These are phyloP conservation scores for Mesembrinibis cayennensis DNA, from an alignment of 2,113 vertebrate genomes.

Conservation along the genomic window DNA sequence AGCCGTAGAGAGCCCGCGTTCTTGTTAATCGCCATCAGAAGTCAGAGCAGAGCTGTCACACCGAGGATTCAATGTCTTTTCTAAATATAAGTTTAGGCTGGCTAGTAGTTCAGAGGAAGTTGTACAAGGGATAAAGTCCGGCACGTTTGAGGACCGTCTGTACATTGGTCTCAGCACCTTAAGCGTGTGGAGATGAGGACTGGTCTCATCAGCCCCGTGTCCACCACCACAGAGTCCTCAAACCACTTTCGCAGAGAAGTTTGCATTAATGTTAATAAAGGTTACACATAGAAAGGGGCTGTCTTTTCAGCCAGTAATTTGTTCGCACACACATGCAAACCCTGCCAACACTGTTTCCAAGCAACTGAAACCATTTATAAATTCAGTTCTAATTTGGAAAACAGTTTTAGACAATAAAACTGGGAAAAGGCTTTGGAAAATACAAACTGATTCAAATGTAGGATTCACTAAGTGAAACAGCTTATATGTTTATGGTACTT, in stretches of 20 bases:
- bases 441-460: background rate
- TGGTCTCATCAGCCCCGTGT: background rate
- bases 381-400: background rate
- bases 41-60: background rate
- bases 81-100: background rate
- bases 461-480: background rate
- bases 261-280: background rate
- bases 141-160: background rate
- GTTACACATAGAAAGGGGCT: background rate
- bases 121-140: background rate
- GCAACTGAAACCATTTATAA: background rate
- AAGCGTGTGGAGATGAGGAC: background rate
- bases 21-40: background rate
- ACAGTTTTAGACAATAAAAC: background rate
- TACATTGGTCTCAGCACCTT: background rate
- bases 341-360: background rate
- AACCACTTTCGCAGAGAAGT: background rate
- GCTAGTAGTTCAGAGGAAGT: background rate
- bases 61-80: background rate
- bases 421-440: background rate
- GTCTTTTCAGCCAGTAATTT: background rate
- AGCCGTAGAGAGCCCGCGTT: background rate
- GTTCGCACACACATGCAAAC: background rate
- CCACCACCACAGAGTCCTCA: background rate
- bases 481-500: background rate